Base-by-base conservation (phyloP, 2,888 invertebrate genomes). In the Mayetiola destructor region DNA sequence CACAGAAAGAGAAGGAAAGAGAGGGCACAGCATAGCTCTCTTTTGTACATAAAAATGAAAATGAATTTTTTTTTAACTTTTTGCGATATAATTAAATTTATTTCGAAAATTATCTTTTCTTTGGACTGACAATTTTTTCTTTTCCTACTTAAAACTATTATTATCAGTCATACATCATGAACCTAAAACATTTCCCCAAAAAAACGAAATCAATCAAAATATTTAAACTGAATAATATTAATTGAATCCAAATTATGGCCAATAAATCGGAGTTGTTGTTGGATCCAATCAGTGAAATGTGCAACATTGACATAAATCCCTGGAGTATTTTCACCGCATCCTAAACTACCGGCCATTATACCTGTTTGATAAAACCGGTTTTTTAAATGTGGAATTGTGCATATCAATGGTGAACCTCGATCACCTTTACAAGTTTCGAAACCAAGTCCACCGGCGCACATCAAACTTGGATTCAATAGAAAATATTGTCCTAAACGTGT, bases 301-400 rank as follows among this genome's bases (percentile, higher is more conserved):
- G 48, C 27, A n/a, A 48, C 48, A 27, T 48, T 27, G 3, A 48
- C 48, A 27, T 48, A 48, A 14, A 48, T 6, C 66, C 55, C 91
- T 0, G 92, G 92, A 1, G 85, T 77, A 56, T 62, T 69, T 62
- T 65, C 67, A 0, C 90, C 90, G 64, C 92, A 92, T 4, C 85
- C 87, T 57, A 92, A 83, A n/a, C 91, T 91, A 89, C 91, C 92
- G 0, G 90, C 82, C 0, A 90, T 87, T 10, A 91, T 80, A 0
- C 92, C 80, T 23, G 73, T 75, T 63, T 80, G 81, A 1, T 75
- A 75, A 61, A 76, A 80, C 9, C 80, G 75, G 58, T 77, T 74
- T 55, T 75, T 71, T n/a, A 76, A 72, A 0, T 76, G 73, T 14
- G 70, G 69, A 59, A 77, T 71, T 6, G 79, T 76, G 63, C 88